Evolutionary conservation across 1,140 invertebrate species (phyloP).

Genomic region (Bombus soroeensis): DNA sequence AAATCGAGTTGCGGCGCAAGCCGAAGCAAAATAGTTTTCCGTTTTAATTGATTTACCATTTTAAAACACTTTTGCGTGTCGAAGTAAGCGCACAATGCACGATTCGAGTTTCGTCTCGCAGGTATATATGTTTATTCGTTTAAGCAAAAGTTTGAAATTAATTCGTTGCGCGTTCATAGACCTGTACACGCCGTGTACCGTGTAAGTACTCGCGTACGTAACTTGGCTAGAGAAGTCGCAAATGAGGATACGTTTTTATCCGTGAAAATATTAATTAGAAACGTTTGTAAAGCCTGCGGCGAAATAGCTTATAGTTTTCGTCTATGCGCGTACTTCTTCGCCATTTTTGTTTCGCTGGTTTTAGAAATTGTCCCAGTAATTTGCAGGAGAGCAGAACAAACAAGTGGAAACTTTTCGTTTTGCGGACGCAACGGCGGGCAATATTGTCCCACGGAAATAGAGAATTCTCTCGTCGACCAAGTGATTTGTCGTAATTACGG

Average conservation of each 20-base stretch:
- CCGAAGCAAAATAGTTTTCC: background rate
- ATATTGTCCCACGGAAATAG: slow-evolving; percentile 68
- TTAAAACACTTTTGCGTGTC: background rate
- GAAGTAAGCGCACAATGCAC: background rate
- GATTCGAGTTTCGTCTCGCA: background rate
- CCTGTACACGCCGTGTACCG: background rate
- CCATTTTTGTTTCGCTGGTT: slow-evolving; percentile 2
- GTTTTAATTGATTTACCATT: slow-evolving; percentile 32
- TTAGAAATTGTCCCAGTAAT: slow-evolving; percentile 45
- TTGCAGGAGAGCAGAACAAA: slow-evolving; percentile 43
- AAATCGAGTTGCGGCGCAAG: background rate
- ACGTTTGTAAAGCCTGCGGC: slow-evolving; percentile 11
- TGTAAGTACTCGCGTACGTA: too few relatives aligned
- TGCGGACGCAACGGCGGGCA: slow-evolving; percentile 45
- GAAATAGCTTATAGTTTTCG: slow-evolving; percentile 30
- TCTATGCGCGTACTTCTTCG: background rate
- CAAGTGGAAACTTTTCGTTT: slow-evolving; percentile 33
- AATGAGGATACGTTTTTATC: slow-evolving; percentile 14
- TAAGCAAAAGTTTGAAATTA: slow-evolving; percentile 38
- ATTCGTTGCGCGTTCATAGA: slow-evolving; percentile 13
- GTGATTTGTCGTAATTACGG: slow-evolving; percentile 74
- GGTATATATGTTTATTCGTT: slow-evolving; percentile 17
- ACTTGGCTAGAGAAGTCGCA: background rate
- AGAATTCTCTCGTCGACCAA: slow-evolving; percentile 62
- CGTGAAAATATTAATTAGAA: slow-evolving; percentile 42